phyloP scores from a whole-genome alignment of 2,888 invertebrate species.

The Gastrophysa polygoni region DNA sequence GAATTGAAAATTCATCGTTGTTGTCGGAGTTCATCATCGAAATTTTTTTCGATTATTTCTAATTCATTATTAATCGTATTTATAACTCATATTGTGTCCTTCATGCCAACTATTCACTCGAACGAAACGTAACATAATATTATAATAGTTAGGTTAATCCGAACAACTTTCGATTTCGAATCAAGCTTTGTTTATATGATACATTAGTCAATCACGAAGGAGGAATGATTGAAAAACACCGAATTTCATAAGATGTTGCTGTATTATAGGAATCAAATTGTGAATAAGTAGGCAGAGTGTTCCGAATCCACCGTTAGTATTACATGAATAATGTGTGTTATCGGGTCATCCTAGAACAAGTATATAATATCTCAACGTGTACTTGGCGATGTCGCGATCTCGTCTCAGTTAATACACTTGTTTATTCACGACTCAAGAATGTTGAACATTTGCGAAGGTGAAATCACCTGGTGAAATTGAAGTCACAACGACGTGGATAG shows the following conservation, averaged over 20 bases:
- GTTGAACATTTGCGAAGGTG: not conserved
- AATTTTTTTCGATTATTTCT: too few relatives aligned
- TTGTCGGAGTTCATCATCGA: too few relatives aligned
- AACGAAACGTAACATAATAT: too few relatives aligned
- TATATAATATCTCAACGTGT: slow-evolving; percentile 8
- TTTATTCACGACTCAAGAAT: slow-evolving; percentile 1
- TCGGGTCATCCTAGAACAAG: slow-evolving; percentile 13
- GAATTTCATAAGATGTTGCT: not conserved
- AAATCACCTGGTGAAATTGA: not conserved
- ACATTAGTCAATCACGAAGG: not conserved
- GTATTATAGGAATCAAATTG: not conserved
- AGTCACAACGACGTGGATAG: not conserved
- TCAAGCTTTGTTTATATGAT: not conserved
- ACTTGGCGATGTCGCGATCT: slow-evolving; percentile 14
- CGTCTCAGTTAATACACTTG: slow-evolving; percentile 2
- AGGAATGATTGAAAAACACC: not conserved
- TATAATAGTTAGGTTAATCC: too few relatives aligned
- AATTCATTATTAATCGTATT: too few relatives aligned
- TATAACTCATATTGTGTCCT: too few relatives aligned
- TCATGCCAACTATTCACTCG: too few relatives aligned
- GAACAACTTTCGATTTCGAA: not conserved
- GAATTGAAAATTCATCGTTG: too few relatives aligned
- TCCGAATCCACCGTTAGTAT: slow-evolving; percentile 11
- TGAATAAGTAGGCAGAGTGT: slow-evolving; percentile 10
- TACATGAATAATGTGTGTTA: slow-evolving; percentile 17